Conservation (phyloP, 2,113 vertebrate species). For the Nycticorax nycticorax region DNA sequence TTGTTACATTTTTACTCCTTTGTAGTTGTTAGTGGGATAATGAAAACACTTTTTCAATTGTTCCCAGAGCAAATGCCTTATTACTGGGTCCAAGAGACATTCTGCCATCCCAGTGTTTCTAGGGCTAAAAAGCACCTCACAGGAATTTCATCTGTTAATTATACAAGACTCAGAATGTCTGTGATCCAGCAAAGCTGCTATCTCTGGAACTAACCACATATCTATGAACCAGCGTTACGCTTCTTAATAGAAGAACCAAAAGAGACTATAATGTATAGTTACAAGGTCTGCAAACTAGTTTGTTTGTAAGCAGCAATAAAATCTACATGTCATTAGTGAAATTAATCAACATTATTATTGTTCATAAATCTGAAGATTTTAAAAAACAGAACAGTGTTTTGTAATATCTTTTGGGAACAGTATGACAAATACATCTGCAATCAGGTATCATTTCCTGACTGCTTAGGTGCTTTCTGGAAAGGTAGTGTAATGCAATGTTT, state of each 20-base stretch:
- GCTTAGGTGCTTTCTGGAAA: not conserved
- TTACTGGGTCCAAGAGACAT: not conserved
- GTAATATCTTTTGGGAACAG: not conserved
- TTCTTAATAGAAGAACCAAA: not conserved
- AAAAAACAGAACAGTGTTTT: not conserved
- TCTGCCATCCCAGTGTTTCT: not conserved
- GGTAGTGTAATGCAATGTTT: not conserved
- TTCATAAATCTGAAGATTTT: not conserved
- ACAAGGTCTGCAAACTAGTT: not conserved
- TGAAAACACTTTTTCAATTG: not conserved
- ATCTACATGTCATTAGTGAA: not conserved
- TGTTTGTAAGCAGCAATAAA: not conserved
- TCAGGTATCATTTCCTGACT: not conserved
- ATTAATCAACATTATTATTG: not conserved
- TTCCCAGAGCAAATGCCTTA: not conserved
- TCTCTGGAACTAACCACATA: not conserved
- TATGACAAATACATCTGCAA: not conserved
- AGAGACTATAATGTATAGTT: not conserved
- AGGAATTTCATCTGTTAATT: not conserved
- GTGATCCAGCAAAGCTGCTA: not conserved
- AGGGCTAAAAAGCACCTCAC: not conserved
- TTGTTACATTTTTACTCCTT: not conserved
- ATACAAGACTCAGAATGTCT: not conserved
- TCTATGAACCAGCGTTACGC: not conserved
- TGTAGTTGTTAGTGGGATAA: not conserved